A percentile compares a stretch with the other conserved stretches of the same genome.
These are phyloP conservation scores for Patella ulyssiponensis DNA, from an alignment of 2,888 invertebrate genomes.

Conservation along the genomic window DNA sequence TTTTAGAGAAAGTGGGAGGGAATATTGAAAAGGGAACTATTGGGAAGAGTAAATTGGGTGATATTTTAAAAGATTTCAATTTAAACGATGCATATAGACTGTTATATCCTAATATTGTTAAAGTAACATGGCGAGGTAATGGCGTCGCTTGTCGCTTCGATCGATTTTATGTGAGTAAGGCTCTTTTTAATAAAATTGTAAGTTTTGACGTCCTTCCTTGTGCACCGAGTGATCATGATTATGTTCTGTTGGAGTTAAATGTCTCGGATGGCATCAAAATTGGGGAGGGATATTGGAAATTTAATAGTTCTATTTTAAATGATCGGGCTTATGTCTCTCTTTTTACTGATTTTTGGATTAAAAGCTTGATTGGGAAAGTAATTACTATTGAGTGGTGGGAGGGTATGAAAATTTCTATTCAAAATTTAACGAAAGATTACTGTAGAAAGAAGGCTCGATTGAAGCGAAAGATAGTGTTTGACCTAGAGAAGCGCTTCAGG, in stretches of 20 bases:
- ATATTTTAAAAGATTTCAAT: neutral
- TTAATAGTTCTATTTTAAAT: neutral
- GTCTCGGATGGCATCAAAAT: neutral
- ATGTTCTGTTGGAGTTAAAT: neutral
- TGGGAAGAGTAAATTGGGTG: too few species aligned
- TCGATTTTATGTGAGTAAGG: too few species aligned
- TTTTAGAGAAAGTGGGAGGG: neutral
- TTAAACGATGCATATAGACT: neutral
- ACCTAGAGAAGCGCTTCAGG: constrained; percentile 4
- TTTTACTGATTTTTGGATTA: neutral
- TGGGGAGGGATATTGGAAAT: constrained; percentile 5
- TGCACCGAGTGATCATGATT: neutral
- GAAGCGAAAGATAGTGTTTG: neutral
- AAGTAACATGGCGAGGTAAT: too few species aligned
- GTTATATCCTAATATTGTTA: too few species aligned
- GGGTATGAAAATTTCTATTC: constrained; percentile 1
- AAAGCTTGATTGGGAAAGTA: neutral
- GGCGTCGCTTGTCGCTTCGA: too few species aligned
- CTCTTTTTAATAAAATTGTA: neutral
- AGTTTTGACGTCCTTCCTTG: neutral
- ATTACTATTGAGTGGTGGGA: neutral
- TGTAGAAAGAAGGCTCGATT: neutral
- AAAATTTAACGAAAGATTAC: neutral
- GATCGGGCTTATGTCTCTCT: constrained; percentile 6
- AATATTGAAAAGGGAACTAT: neutral